A percentile compares a stretch with the other conserved stretches of the same genome.
These are phyloP conservation scores for Schizaphis graminum DNA, from an alignment of 2,888 invertebrate genomes.

Conservation along the genomic window DNA sequence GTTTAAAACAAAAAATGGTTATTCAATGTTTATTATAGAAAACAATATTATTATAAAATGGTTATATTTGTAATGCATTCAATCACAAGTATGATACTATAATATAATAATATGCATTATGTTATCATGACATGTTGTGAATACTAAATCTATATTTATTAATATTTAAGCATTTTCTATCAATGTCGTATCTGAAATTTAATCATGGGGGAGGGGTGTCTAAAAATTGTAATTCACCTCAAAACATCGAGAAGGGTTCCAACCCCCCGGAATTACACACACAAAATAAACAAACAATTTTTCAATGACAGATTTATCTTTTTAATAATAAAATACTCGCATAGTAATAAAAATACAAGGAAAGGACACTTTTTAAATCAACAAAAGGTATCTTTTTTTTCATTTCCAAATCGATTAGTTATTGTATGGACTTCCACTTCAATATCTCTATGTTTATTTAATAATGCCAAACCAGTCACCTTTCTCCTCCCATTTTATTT, in stretches of 20 bases:
- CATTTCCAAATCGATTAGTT: not conserved
- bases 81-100: not conserved
- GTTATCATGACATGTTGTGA: not conserved
- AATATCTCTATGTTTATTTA: not conserved
- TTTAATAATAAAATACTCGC: not conserved
- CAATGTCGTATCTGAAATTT: not conserved
- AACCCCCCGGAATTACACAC: not conserved
- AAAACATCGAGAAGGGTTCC: no score
- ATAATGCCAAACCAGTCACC: not conserved
- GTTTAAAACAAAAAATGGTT: not conserved
- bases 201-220: not conserved
- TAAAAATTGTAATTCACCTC: not conserved
- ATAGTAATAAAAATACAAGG: not conserved
- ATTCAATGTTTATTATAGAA: not conserved
- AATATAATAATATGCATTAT: not conserved
- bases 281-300: not conserved
- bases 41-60: no score
- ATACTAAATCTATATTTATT: not conserved
- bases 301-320: not conserved
- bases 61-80: not conserved
- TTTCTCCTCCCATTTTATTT: not conserved
- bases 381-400: not conserved
- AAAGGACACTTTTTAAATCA: not conserved
- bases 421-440: not conserved
- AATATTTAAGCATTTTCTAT: not conserved